phyloP scores from a whole-genome alignment of 2,888 invertebrate genomes.

The Oxyteleia sp. region DNA sequence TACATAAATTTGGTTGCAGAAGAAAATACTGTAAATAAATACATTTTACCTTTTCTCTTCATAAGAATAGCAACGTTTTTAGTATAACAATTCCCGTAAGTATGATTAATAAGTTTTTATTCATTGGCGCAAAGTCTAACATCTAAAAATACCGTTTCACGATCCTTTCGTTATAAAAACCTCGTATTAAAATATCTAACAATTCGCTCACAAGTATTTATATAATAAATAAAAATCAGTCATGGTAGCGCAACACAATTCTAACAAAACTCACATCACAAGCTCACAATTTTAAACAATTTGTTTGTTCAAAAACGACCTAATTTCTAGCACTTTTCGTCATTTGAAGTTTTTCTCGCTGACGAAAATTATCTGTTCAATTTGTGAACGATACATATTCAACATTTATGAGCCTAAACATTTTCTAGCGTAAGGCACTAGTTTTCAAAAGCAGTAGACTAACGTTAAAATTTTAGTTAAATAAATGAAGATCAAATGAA shows the following conservation, averaged over 20 bases:
- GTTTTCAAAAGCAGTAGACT: neutral
- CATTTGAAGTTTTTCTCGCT: neutral
- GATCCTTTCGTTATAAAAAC: conserved; percentile 16
- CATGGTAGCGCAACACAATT: neutral
- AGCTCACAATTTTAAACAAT: neutral
- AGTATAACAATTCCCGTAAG: neutral
- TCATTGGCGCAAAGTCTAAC: conserved; percentile 6
- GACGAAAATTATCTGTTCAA: neutral
- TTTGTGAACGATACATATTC: neutral
- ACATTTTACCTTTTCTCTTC: neutral
- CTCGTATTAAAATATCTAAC: conserved; percentile 13
- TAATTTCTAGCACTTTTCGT: neutral
- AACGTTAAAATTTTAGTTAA: neutral
- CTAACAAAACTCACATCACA: neutral
- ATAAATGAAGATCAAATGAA: neutral
- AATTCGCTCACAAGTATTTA: conserved; percentile 9
- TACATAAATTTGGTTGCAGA: no score
- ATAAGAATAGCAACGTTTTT: no score
- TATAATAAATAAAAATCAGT: conserved; percentile 28
- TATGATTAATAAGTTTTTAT: neutral
- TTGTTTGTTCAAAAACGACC: neutral
- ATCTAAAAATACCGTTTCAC: conserved; percentile 38
- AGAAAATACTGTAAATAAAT: neutral
- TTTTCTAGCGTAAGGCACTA: neutral
- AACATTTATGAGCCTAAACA: neutral